Conservation (phyloP, 2,888 invertebrate species). For the Podotricha telesiphe region DNA sequence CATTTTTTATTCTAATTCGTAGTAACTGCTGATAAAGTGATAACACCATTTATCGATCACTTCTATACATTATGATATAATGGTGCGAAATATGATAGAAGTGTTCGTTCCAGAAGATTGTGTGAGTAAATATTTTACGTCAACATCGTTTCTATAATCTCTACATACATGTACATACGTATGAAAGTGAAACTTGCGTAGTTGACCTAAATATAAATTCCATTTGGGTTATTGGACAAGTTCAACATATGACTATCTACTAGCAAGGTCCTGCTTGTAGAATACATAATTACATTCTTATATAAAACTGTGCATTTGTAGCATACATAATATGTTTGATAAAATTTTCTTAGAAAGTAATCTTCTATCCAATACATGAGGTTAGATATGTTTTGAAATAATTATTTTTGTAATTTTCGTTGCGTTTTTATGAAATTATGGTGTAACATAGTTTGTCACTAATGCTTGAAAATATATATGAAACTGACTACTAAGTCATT, state of each 20-base stretch:
- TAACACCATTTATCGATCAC: conserved; percentile 8
- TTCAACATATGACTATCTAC: not conserved
- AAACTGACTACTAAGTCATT: no score
- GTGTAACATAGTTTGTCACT: no score
- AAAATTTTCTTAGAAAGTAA: no score
- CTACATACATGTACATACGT: not conserved
- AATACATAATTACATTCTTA: not conserved
- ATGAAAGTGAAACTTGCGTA: conserved; percentile 8
- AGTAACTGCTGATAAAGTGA: conserved; percentile 5
- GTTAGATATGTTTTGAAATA: no score
- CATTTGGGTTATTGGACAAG: conserved; percentile 27
- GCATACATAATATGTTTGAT: not conserved
- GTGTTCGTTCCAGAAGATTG: conserved; percentile 15
- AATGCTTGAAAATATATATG: no score
- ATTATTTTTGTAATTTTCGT: no score
- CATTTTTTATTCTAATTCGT: not conserved
- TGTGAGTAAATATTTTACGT: conserved; percentile 11
- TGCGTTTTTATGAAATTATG: no score
- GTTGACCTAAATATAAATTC: conserved; percentile 29
- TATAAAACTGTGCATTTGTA: not conserved
- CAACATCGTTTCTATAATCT: conserved; percentile 9
- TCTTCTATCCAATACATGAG: no score
- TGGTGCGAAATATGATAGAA: conserved; percentile 15
- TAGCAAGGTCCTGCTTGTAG: not conserved
- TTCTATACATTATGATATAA: conserved; percentile 11